Evolutionary conservation across 2,888 invertebrate genomes (phyloP).

Genomic region (Mythimna lalbum): DNA sequence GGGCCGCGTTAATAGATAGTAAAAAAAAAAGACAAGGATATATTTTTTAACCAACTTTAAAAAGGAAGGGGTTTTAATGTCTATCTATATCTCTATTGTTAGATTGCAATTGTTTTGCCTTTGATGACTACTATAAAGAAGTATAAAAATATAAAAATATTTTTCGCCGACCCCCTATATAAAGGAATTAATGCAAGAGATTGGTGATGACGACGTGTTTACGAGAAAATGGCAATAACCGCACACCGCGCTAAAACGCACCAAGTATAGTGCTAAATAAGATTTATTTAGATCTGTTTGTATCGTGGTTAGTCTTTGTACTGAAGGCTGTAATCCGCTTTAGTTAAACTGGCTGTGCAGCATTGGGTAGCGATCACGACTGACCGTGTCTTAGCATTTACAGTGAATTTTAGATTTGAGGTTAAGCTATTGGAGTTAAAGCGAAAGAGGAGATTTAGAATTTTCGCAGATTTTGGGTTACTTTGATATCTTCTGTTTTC

Average conservation of each 20-base stretch:
- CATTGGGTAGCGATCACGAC: constrained; percentile 17
- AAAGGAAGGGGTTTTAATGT: no score
- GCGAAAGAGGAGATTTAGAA: neutral
- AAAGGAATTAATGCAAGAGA: no score
- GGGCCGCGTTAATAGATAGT: no score
- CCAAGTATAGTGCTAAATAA: neutral
- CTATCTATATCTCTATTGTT: no score
- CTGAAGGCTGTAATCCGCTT: constrained; percentile 16
- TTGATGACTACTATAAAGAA: no score
- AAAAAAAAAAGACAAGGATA: no score
- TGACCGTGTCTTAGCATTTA: neutral
- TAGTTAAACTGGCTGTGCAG: constrained; percentile 17
- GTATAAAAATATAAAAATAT: no score
- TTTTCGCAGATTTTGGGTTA: neutral
- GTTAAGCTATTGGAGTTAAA: neutral
- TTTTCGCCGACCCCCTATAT: no score
- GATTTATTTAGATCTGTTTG: constrained; percentile 12
- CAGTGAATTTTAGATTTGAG: constrained; percentile 12
- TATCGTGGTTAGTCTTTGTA: constrained; percentile 5
- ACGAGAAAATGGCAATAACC: neutral
- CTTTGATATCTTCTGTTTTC: no score
- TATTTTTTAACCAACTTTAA: no score
- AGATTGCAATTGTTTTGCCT: no score
- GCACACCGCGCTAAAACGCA: neutral
- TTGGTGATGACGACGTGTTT: neutral